phyloP scores from a whole-genome alignment of 2,113 vertebrate genomes.

The Mesoclemmys tuberculata region DNA sequence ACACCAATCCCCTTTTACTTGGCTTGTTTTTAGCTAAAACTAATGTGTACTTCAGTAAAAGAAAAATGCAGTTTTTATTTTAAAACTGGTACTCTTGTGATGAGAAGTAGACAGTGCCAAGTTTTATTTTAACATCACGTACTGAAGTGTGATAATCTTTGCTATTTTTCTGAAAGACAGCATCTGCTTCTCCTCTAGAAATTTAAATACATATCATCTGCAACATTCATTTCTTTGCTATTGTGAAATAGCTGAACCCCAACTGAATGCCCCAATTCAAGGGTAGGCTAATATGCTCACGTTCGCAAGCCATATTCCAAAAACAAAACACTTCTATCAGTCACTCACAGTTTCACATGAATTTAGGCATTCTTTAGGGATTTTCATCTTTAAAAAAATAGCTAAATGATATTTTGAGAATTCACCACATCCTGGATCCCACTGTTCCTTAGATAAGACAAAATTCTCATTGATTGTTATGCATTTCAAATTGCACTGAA shows the following conservation, averaged over 20 bases:
- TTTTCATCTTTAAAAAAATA: background rate
- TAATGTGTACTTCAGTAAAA: background rate
- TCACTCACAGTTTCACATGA: background rate
- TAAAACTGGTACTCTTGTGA: background rate
- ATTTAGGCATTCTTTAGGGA: background rate
- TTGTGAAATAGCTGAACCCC: background rate
- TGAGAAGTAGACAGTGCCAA: background rate
- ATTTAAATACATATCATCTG: background rate
- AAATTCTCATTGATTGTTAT: no score
- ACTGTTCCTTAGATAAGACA: background rate
- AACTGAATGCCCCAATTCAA: background rate
- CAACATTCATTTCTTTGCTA: background rate
- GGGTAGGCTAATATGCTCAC: background rate
- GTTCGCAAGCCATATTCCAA: background rate
- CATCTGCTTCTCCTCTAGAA: background rate
- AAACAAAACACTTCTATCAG: background rate
- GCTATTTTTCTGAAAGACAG: background rate
- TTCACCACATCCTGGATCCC: background rate
- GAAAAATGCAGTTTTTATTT: background rate
- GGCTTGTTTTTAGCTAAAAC: background rate
- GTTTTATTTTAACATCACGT: background rate
- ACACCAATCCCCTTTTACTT: background rate
- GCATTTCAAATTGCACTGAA: background rate
- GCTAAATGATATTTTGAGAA: background rate
- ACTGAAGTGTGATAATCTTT: background rate